Evolutionary conservation across 2,888 invertebrate species (phyloP).

Genomic region (Agriopis aurantiaria): DNA sequence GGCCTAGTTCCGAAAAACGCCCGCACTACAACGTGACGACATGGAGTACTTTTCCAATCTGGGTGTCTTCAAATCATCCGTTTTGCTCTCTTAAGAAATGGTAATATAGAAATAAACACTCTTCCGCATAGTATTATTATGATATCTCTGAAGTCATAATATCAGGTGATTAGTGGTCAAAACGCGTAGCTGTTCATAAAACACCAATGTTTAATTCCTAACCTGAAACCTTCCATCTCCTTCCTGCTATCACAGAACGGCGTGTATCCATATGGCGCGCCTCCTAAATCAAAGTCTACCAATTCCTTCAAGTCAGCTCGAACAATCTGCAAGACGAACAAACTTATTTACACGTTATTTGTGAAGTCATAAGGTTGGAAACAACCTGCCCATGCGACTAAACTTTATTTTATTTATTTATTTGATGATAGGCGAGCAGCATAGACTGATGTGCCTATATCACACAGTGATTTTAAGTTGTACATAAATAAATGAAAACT

Average conservation of each 20-base stretch:
- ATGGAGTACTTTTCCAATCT: too few species aligned
- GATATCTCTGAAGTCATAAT: too few species aligned
- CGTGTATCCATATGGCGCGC: constrained; percentile 99
- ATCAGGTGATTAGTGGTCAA: too few species aligned
- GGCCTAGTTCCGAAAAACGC: too few species aligned
- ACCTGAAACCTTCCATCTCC: constrained; percentile 99
- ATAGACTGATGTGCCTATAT: too few species aligned
- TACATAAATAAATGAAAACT: neutral
- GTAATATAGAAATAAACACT: too few species aligned
- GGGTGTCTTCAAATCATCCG: too few species aligned
- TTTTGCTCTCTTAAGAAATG: too few species aligned
- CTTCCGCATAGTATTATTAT: too few species aligned
- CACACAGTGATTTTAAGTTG: too few species aligned
- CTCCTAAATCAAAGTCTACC: constrained; percentile 95
- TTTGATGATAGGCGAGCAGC: too few species aligned
- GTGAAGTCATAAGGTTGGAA: neutral
- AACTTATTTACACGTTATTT: constrained; percentile 1
- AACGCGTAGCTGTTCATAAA: neutral
- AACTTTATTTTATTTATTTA: neutral
- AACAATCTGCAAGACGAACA: constrained; percentile 89
- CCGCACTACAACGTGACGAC: too few species aligned
- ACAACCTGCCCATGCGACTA: neutral
- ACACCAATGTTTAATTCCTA: neutral
- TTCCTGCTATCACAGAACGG: constrained; percentile 99
- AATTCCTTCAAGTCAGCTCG: constrained; percentile 97